Evolutionary conservation across 2,888 invertebrate species (phyloP), one percentile per base, ranked within the genome.

Genomic region (Notodonta dromedarius): DNA sequence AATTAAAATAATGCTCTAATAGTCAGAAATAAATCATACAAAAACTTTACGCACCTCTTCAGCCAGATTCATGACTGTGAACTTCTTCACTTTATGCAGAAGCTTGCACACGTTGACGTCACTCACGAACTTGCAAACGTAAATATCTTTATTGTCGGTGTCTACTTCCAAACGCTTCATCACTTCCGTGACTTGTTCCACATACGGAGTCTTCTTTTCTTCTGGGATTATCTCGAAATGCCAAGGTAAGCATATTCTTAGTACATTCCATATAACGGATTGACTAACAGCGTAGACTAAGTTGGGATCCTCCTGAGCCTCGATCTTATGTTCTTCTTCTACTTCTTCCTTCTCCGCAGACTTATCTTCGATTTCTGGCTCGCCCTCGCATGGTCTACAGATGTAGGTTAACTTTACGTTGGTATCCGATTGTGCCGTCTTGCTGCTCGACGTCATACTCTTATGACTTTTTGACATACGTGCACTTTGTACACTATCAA

Each of bases 241-340:
- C 89, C 92, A 91, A 0, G 93, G 93, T 57, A 93, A 77, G 63
- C 89, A 91, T 54, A 89, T 85, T 40, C 77, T 78, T 9, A 93
- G 74, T 13, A 93, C 82, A 59, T 90, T 93, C 90, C 90, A 90
- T 67, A 93, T 88, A 14, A 84, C 86, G 2, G 80, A 63, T 72
- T 90, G 90, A 61, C 84, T 85, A 11, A 93, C 87, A 13, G 86
- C 75, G 61, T 93, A 93, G 2, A 73, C 82, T 59, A 91, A 57
- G 40, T 86, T 78, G 7, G 84, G 83, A 69, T 91, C 85, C 59
- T 76, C 73, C 55, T 75, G 73, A 2, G 81, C 75, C 64, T 86
- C 88, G 32, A 63, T 68, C 63, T 79, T 84, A 16, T 73, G 67
- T 66, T 87, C 87, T 76, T 88, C 90, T 66, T 84, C 84, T 35